Base-by-base conservation (phyloP, 1,140 invertebrate species). In the Melipona quadrifasciata region DNA sequence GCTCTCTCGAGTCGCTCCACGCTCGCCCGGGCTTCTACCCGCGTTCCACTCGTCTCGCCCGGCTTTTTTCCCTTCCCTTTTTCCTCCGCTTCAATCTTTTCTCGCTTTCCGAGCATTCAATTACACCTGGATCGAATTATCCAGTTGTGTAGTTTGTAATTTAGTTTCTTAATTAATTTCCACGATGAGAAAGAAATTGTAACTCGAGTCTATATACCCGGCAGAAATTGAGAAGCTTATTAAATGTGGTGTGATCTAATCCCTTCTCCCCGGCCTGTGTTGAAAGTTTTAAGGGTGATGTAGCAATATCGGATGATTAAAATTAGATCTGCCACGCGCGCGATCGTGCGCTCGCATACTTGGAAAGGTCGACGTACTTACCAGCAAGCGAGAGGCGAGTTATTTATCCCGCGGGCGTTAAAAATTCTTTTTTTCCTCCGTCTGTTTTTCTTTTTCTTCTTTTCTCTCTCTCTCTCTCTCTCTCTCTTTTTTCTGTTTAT, bases 231-330 rank as follows among this genome's bases (percentile, higher is more conserved):
- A 80, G 78, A 34, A 74, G 77, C 68, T 89, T 88, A 86, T 82
- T 85, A 88, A 88, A 84, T 34, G 79, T 39, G 61, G 39, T 53
- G 79, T 57, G 84, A 86, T 31, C 77, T 89, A 88, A 87, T 80
- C 76, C 80, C 68, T 64, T 24, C 57, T 27, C 31, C 31, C 31
- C 16, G 34, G 2, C 34, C 47, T 53, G 14, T 24, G 80, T 27
- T 65, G 47, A 27, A 58, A 80, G 64, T 84, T 76, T 89, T 82
- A 89, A 86, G 71, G 79, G 57, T 67, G 86, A 85, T 75, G 74
- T 85, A 34, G 77, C 79, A 51, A 67, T 85, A 85, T 80, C 86
- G 70, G 55, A 58, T 82, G 86, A 82, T 88, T 73, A 82, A 89
- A 85, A 79, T 88, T 80, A 80, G 74, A 82, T 61, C 64, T 61